A percentile compares a stretch with the other conserved stretches of the same genome.
phyloP scores from a whole-genome alignment of 2,888 invertebrate species.

The Emesis furor region DNA sequence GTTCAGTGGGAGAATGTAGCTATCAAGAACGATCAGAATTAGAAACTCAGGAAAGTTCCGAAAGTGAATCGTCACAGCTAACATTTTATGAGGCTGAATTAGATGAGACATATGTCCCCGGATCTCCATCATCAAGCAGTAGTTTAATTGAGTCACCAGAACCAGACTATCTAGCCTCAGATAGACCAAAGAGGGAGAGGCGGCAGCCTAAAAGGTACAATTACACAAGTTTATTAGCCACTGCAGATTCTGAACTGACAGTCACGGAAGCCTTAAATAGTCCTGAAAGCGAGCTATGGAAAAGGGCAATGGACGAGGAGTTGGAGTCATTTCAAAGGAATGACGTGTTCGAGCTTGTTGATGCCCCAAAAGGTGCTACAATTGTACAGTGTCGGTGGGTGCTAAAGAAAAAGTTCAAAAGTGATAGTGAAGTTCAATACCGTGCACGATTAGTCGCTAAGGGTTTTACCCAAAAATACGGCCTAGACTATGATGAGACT shows the following conservation, averaged over 20 bases:
- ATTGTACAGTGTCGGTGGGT: conserved; percentile 41
- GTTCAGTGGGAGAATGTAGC: not conserved
- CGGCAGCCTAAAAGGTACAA: not conserved
- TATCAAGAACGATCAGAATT: not conserved
- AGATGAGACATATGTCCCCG: conserved; percentile 22
- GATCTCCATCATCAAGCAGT: not conserved
- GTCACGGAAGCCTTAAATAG: not conserved
- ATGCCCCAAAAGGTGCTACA: conserved; percentile 32
- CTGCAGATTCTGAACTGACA: not conserved
- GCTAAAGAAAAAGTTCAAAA: conserved; percentile 35
- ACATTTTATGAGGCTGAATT: not conserved
- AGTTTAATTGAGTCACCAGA: not conserved
- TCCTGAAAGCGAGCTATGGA: conserved; percentile 19
- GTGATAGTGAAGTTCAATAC: conserved; percentile 39
- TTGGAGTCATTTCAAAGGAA: conserved; percentile 33
- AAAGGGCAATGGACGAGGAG: conserved; percentile 37
- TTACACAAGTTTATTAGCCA: not conserved
- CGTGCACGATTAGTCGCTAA: conserved; percentile 51
- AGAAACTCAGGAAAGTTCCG: not conserved
- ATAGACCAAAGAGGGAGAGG: not conserved
- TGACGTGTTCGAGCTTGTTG: conserved; percentile 39
- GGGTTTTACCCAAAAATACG: conserved; percentile 43
- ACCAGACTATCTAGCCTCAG: not conserved
- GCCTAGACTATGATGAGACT: conserved; percentile 34
- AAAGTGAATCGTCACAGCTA: not conserved